Evolutionary conservation across 2,797 vertebrate genomes (phyloP).

Genomic region (Melanogrammus aeglefinus): DNA sequence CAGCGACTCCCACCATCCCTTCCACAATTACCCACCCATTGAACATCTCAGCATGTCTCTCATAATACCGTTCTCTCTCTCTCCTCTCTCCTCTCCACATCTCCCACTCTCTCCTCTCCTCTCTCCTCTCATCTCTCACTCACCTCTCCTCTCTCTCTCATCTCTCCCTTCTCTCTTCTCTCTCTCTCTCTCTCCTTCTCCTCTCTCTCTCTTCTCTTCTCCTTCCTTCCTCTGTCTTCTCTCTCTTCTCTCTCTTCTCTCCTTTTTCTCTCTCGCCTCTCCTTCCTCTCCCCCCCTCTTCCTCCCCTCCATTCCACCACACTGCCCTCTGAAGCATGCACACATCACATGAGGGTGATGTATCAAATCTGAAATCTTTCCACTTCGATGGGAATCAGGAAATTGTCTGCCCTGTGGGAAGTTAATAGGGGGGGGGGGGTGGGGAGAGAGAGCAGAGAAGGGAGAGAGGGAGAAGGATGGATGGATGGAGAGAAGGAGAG

Average conservation of each 20-base stretch:
- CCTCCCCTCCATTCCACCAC: constrained; percentile 24
- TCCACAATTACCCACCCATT: not conserved
- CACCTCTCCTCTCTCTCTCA: not conserved
- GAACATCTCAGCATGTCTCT: not conserved
- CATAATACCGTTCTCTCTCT: not conserved
- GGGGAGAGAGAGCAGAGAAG: constrained; percentile 30
- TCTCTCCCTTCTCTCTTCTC: not conserved
- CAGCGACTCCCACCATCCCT: not conserved
- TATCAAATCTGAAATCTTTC: constrained; percentile 73
- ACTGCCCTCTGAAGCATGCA: constrained; percentile 43
- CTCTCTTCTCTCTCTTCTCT: not conserved
- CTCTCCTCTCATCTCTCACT: not conserved
- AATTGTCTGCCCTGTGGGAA: constrained; percentile 61
- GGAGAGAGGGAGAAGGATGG: not conserved
- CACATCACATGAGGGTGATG: constrained; percentile 53
- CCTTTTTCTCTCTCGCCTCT: constrained; percentile 8
- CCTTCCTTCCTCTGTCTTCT: too few species aligned
- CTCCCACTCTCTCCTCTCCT: not conserved
- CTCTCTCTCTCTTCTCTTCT: not conserved
- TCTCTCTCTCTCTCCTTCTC: not conserved
- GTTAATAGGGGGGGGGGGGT: constrained; percentile 57
- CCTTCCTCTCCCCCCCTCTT: constrained; percentile 7
- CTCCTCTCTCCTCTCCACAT: not conserved
- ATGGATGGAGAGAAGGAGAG: constrained; percentile 16
- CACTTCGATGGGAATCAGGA: constrained; percentile 68